Conservation (phyloP, 2,888 invertebrate species). For the Calliphora vomitoria region DNA sequence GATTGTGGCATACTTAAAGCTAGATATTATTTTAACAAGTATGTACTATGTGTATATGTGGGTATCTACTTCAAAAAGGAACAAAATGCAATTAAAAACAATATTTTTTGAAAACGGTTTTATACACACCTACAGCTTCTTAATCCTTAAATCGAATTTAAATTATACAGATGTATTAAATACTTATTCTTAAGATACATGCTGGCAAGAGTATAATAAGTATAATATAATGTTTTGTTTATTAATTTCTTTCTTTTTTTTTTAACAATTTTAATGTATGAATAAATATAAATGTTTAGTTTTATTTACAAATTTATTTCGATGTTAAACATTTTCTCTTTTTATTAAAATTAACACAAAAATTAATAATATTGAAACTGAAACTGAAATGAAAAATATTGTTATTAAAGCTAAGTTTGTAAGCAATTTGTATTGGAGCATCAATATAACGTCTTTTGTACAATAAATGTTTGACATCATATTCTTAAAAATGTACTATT, state of each 20-base stretch:
- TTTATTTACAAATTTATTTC: slow-evolving; percentile 63
- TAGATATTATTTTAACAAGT: slow-evolving; percentile 34
- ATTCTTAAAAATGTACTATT: too few relatives aligned
- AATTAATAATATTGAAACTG: not conserved
- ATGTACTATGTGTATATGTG: not conserved
- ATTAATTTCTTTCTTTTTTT: not conserved
- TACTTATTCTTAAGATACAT: too few relatives aligned
- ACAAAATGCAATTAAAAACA: not conserved
- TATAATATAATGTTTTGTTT: too few relatives aligned
- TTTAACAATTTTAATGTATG: slow-evolving; percentile 1
- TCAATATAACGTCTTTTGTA: too few relatives aligned
- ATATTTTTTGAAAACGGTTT: not conserved
- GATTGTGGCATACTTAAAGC: slow-evolving; percentile 66
- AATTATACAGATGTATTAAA: not conserved
- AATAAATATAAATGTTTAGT: slow-evolving; percentile 3
- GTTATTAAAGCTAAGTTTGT: not conserved
- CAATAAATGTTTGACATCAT: too few relatives aligned
- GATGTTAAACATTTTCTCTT: slow-evolving; percentile 59
- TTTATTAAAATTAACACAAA: not conserved
- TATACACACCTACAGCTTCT: not conserved
- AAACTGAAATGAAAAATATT: not conserved
- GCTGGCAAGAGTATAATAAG: too few relatives aligned
- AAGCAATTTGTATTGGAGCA: too few relatives aligned
- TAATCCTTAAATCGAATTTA: not conserved
- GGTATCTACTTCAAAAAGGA: not conserved